Evolutionary conservation across 2,888 invertebrate species (phyloP).

Genomic region (Drosophila anomalipes): DNA sequence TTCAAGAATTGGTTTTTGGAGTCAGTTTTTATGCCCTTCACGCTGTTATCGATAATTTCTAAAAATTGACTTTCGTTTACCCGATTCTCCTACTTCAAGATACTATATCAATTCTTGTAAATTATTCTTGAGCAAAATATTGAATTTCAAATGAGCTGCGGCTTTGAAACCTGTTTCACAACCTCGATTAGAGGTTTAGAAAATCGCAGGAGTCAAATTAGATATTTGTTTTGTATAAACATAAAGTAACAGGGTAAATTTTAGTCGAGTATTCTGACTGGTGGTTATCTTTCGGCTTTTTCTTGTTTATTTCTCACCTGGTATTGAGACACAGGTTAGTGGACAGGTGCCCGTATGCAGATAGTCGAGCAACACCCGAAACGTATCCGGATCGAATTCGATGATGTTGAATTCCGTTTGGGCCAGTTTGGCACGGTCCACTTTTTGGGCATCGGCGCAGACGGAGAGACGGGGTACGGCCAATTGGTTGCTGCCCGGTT

Average conservation of each 20-base stretch:
- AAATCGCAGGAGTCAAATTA: not conserved
- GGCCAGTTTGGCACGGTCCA: conserved; percentile 95
- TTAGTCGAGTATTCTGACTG: not conserved
- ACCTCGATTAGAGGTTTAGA: not conserved
- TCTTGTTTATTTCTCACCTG: conserved; percentile 86
- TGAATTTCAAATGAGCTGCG: not conserved
- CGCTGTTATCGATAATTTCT: too few species aligned
- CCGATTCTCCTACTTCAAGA: not conserved
- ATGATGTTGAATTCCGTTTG: conserved; percentile 98
- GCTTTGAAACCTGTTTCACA: not conserved
- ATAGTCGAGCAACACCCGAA: conserved; percentile 95
- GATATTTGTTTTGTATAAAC: not conserved
- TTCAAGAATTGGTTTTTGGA: too few species aligned
- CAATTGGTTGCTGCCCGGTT: conserved; percentile 89
- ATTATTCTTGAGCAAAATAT: not conserved
- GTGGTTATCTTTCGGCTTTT: not conserved
- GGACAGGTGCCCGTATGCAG: conserved; percentile 97
- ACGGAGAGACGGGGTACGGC: conserved; percentile 95
- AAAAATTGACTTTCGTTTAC: not conserved
- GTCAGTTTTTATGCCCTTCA: not conserved
- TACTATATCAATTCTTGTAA: not conserved
- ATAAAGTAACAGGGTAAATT: not conserved
- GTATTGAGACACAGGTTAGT: conserved; percentile 95
- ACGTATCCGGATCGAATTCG: conserved; percentile 97
- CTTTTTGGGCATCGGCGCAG: conserved; percentile 97